A percentile compares a stretch with the other conserved stretches of the same genome.
These are phyloP conservation scores for Lepidostoma basale DNA, from an alignment of 1,140 invertebrate genomes.

Conservation along the genomic window DNA sequence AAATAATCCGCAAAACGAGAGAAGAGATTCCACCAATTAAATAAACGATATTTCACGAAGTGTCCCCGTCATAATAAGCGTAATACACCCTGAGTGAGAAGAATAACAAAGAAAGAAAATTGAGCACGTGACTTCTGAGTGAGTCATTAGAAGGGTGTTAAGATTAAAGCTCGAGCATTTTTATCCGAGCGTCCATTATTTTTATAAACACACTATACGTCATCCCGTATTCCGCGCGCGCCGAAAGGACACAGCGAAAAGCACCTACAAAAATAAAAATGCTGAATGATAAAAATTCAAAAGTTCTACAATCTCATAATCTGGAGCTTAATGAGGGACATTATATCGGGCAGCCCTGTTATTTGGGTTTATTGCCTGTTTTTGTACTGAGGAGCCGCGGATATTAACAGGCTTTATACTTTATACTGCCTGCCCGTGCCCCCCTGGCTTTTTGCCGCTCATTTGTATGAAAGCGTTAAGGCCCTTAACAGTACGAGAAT, in stretches of 20 bases:
- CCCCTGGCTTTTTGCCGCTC: not conserved
- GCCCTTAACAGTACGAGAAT: not conserved
- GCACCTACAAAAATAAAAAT: not conserved
- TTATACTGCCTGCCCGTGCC: not conserved
- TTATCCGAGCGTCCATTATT: constrained; percentile 2
- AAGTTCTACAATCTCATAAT: constrained; percentile 27
- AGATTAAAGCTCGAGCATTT: constrained; percentile 13
- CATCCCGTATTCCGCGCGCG: constrained; percentile 3
- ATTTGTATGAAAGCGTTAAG: constrained; percentile 3
- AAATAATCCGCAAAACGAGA: too few relatives aligned
- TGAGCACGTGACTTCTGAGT: constrained; percentile 5
- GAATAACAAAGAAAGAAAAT: not conserved
- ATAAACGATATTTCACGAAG: not conserved
- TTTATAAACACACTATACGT: constrained; percentile 21
- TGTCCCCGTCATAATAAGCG: too few relatives aligned
- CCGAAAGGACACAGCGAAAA: not conserved
- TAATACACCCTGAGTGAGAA: too few relatives aligned
- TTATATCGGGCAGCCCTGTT: constrained; percentile 22
- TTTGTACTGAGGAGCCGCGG: not conserved
- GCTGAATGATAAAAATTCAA: constrained; percentile 14
- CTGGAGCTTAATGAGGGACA: constrained; percentile 24
- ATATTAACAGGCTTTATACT: constrained; percentile 22
- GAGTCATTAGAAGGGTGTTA: constrained; percentile 13
- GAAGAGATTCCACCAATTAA: not conserved
- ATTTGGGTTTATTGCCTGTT: constrained; percentile 18